These are phyloP conservation scores for Myotis vivesi DNA, from an alignment of 2,797 vertebrate genomes.

Conservation along the genomic window DNA sequence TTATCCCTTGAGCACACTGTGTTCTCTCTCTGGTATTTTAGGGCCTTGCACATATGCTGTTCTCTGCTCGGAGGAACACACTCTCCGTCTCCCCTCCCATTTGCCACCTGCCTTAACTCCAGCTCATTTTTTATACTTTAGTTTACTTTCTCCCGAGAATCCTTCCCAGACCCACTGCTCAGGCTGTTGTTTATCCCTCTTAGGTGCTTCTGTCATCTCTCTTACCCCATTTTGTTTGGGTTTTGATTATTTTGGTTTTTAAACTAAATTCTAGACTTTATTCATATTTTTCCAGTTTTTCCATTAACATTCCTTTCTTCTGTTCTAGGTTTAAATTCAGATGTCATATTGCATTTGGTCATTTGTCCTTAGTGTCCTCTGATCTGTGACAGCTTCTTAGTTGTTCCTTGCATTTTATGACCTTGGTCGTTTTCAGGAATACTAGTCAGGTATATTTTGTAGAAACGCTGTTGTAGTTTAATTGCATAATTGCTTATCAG, in stretches of 20 bases:
- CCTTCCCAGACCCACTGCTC: neutral
- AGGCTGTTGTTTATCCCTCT: neutral
- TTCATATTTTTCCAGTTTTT: neutral
- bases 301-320: neutral
- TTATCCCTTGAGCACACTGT: neutral
- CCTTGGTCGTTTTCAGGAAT: neutral
- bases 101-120: neutral
- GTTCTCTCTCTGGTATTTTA: neutral
- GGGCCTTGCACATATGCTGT: neutral
- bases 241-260: constrained; percentile 25
- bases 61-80: neutral
- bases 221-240: neutral
- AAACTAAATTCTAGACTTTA: constrained; percentile 19
- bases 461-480: neutral
- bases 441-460: neutral
- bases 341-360: neutral
- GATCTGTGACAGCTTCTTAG: neutral
- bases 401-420: constrained; percentile 1
- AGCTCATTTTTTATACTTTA: neutral
- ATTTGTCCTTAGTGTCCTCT: neutral
- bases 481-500: neutral
- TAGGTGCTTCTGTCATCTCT: neutral
- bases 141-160: neutral
- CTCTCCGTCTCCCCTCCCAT: neutral
- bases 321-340: neutral